Evolutionary conservation across 2,888 invertebrate species (phyloP), one percentile per base, ranked within the genome.

Genomic region (Drosophila suboccidentalis): DNA sequence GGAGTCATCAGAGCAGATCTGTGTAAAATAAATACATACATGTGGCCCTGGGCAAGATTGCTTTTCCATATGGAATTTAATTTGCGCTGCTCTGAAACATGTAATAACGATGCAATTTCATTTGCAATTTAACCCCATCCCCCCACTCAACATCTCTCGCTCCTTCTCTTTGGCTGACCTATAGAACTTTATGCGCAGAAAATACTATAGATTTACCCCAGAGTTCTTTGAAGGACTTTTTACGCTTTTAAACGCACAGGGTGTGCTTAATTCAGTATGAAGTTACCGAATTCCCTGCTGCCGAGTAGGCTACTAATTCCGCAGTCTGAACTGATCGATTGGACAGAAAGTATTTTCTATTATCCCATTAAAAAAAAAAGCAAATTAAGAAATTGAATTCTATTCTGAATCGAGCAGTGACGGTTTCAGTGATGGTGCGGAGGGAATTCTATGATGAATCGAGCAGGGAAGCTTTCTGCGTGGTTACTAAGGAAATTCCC

Each of bases 51-150:
- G 74, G 26, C 67, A 69, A 90, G 90, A 91, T 90, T 91, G 87
- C 90, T 90, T 91, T 91, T 89, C 83, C 86, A 90, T 90, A 90
- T 86, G 91, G 90, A 91, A 91, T 91, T 91, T 91, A 91, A 91
- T 91, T 90, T 90, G 89, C 89, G 84, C 89, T 87, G 81, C 83
- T 81, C 78, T 44, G 63, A 75, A 88, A 91, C 91, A 91, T 87
- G 90, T 82, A 90, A 90, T 91, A 91, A 90, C 89, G 87, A 85
- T 82, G 89, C 90, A 90, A 90, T 90, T 90, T 90, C 79, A 79
- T 75, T 83, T 88, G 78, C 77, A 85, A 88, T 88, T 88, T 85
- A 53, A 54, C 54, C 67, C 44, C 9, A 50, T 9, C 4, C 32
- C 29, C n/a, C 32, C 29, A 34, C 32, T n/a, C 41, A 22, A 11